Evolutionary conservation across 2,113 vertebrate genomes (phyloP).

Genomic region (Murina feae): DNA sequence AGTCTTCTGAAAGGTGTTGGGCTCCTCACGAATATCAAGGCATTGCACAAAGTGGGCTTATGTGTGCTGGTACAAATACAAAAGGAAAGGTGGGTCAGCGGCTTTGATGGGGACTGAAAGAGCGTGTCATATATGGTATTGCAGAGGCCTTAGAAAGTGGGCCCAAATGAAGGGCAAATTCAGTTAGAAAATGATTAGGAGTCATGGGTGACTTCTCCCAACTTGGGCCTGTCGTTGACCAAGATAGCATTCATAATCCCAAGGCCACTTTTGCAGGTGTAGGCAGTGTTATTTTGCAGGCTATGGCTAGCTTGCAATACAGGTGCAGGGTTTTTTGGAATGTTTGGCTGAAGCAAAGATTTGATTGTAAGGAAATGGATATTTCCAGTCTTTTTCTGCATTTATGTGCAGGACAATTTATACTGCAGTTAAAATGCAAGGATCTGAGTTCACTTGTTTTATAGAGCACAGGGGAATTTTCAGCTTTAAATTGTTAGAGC

Average conservation of each 20-base stretch:
- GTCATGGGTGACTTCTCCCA: not conserved
- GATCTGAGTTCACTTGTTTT: constrained; percentile 17
- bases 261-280: not conserved
- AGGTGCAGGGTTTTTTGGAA: not conserved
- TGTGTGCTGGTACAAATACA: not conserved
- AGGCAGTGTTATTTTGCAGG: not conserved
- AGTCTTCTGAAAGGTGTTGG: not conserved
- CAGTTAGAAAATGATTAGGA: not conserved
- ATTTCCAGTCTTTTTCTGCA: not conserved
- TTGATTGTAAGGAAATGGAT: not conserved
- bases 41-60: not conserved
- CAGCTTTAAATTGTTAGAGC: constrained; percentile 33
- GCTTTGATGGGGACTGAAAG: not conserved
- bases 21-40: not conserved
- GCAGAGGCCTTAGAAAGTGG: not conserved
- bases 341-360: not conserved
- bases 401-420: constrained; percentile 9
- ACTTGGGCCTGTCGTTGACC: accelerated
- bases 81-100: not conserved
- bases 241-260: not conserved
- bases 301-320: not conserved
- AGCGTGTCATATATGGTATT: not conserved
- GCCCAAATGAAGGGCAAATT: not conserved
- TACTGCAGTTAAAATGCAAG: constrained; percentile 25
- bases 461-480: constrained; percentile 1